phyloP scores from a whole-genome alignment of 2,888 invertebrate genomes.

The Erannis defoliaria region DNA sequence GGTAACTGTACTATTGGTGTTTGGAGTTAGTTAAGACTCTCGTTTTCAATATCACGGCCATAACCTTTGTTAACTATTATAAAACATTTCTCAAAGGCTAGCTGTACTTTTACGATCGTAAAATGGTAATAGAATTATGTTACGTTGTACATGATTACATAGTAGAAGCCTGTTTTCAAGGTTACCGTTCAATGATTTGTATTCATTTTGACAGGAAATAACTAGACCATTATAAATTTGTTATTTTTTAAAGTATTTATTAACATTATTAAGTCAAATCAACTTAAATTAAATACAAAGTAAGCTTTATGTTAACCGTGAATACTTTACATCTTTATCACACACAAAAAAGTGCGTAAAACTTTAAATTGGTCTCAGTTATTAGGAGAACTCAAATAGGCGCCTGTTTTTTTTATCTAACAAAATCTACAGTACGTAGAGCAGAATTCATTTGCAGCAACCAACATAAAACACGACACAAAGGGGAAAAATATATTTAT shows the following conservation, averaged over 20 bases:
- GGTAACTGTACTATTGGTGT: not conserved
- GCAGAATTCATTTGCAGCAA: too few species aligned
- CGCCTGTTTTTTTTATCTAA: too few species aligned
- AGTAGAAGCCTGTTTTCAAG: not conserved
- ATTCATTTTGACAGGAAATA: slow-evolving; percentile 2
- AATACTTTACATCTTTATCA: too few species aligned
- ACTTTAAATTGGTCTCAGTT: too few species aligned
- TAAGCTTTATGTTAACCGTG: not conserved
- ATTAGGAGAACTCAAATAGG: too few species aligned
- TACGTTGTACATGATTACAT: not conserved
- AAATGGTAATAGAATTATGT: not conserved
- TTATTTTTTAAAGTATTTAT: slow-evolving; percentile 2
- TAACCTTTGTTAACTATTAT: not conserved
- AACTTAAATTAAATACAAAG: not conserved
- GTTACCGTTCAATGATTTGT: slow-evolving; percentile 1
- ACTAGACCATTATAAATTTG: not conserved
- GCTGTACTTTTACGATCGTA: not conserved
- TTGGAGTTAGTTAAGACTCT: not conserved
- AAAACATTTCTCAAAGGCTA: not conserved
- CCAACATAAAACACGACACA: too few species aligned
- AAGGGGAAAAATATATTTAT: too few species aligned
- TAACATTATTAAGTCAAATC: not conserved
- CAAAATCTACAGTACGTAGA: too few species aligned
- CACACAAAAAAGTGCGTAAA: too few species aligned
- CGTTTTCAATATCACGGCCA: not conserved